Evolutionary conservation across 2,888 invertebrate species (phyloP), one percentile per base, ranked within the genome.

Genomic region (Neoaliturus tenellus): DNA sequence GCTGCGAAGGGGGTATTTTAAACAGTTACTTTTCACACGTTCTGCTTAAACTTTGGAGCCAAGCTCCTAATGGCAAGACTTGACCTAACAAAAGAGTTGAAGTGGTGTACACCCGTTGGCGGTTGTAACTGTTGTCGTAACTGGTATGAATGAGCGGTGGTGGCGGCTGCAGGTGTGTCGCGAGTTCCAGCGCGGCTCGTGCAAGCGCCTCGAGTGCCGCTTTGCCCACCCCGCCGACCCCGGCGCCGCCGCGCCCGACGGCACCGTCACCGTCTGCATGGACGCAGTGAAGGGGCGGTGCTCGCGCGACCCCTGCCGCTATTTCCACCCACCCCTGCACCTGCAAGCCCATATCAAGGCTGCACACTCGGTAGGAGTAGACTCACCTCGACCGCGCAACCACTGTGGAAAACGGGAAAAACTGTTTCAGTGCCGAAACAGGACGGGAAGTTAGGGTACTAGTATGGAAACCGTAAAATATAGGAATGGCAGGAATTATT

Each of bases 281-380:
- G 98, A 98, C 95, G 98, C 97, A 95, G 96, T 98, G 94, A 97
- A 97, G 95, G 97, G 97, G 94, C 96, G 97, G 95, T 98, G 98
- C 96, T 95, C 96, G 95, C 97, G 98, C 95, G 98, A 98, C 94
- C 97, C 97, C 95, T 98, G 98, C 97, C 97, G 98, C 95, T 98
- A 98, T 97, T 98, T 98, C 96, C 98, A 98, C 95, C 98, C 98
- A 94, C 98, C 98, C 95, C 96, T 98, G 95, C 98, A 98, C 97
- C 98, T 98, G 94, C 97, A 97, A 96, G 97, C 97, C 95, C 97
- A 97, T 96, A 97, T 98, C 96, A 97, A 97, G 97, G 94, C 96
- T 94, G 97, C 97, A 95, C 98, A 98, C 95, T 96, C 96, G 95
- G 94, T 94, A 93, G 93, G 93, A 80, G 67, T 84, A 84, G 81